Conservation (phyloP, 2,888 invertebrate species). For the Drosophila colorata region DNA sequence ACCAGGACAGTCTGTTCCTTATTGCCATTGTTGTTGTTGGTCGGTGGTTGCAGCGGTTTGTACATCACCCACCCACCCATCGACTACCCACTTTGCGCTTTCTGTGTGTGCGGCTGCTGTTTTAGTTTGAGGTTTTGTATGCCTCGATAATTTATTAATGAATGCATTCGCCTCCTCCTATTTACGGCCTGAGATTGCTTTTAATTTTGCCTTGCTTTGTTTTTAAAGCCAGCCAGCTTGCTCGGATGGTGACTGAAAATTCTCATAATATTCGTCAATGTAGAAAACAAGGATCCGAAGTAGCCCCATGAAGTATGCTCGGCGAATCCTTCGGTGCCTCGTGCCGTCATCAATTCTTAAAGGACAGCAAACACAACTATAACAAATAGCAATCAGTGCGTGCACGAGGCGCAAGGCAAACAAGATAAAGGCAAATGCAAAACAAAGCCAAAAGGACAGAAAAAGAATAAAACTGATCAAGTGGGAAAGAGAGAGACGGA, state of each 20-base stretch:
- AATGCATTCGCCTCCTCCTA: slow-evolving; percentile 72
- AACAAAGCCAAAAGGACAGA: slow-evolving; percentile 7
- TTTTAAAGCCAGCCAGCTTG: neutral
- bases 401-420: slow-evolving; percentile 17
- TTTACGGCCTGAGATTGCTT: slow-evolving; percentile 52
- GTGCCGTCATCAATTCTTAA: slow-evolving; percentile 28
- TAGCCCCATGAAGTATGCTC: slow-evolving; percentile 15
- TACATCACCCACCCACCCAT: slow-evolving; percentile 24
- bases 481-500: neutral
- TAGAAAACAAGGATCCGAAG: neutral
- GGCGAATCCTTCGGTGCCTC: slow-evolving; percentile 34
- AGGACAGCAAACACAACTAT: slow-evolving; percentile 48
- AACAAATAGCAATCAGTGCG: slow-evolving; percentile 28
- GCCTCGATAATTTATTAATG: slow-evolving; percentile 76
- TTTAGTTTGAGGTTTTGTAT: slow-evolving; percentile 69
- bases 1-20: slow-evolving; percentile 24
- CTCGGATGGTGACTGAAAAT: neutral
- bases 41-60: slow-evolving; percentile 62
- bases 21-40: slow-evolving; percentile 29
- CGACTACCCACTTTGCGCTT: neutral
- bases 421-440: slow-evolving; percentile 19
- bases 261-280: neutral
- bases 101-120: slow-evolving; percentile 42
- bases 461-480: slow-evolving; percentile 2
- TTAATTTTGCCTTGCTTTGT: slow-evolving; percentile 15